phyloP scores from a whole-genome alignment of 2,888 invertebrate genomes.

The Eilema caniola region DNA sequence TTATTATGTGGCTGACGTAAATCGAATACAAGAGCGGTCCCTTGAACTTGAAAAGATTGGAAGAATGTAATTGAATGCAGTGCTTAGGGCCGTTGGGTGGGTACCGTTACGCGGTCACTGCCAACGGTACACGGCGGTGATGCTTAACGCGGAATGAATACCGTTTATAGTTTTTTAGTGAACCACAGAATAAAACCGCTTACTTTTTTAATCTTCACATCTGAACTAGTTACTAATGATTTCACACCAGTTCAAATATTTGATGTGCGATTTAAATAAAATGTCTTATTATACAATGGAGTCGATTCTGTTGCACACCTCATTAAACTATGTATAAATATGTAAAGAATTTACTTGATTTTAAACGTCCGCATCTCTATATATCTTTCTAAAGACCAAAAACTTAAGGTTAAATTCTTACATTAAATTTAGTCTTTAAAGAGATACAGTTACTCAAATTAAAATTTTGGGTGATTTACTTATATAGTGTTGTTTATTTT shows the following conservation, averaged over 20 bases:
- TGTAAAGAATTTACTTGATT: neutral
- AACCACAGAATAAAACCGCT: constrained; percentile 27
- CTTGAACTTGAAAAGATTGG: constrained; percentile 60
- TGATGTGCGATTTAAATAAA: neutral
- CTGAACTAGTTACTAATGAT: neutral
- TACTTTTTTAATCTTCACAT: neutral
- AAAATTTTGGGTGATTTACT: no score
- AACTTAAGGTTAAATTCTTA: no score
- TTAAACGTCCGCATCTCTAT: no score
- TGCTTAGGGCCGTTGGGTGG: constrained; percentile 69
- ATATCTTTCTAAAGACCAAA: no score
- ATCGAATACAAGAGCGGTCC: constrained; percentile 21
- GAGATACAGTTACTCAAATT: neutral
- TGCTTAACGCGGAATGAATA: constrained; percentile 66
- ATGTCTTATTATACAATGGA: no score
- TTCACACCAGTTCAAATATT: neutral
- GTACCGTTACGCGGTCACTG: constrained; percentile 70
- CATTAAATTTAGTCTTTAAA: neutral
- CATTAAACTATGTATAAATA: neutral
- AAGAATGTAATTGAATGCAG: constrained; percentile 57
- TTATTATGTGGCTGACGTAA: neutral
- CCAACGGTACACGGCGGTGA: constrained; percentile 74
- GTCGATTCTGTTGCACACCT: neutral
- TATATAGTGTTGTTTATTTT: no score
- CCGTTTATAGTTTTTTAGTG: constrained; percentile 51